These are phyloP conservation scores for Zygothrica quintamaculata DNA, from an alignment of 2,888 invertebrate species.

Conservation along the genomic window DNA sequence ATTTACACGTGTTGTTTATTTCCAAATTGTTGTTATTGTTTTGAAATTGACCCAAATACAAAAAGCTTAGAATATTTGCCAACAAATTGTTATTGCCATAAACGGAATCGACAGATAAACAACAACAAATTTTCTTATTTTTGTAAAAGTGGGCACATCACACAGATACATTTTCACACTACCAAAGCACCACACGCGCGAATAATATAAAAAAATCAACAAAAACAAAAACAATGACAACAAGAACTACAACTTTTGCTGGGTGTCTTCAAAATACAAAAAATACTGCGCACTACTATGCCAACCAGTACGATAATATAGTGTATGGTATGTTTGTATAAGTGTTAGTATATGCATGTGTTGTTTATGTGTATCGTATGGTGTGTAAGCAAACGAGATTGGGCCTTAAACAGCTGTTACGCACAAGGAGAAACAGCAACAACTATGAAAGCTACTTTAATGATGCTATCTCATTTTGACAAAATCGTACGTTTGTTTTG, in stretches of 20 bases:
- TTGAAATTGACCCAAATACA: slow-evolving; percentile 29
- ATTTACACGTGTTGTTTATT: slow-evolving; percentile 21
- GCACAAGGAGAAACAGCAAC: slow-evolving; percentile 36
- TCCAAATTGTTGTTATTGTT: slow-evolving; percentile 19
- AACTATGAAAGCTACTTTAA: slow-evolving; percentile 44
- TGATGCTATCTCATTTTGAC: slow-evolving; percentile 75
- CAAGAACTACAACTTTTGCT: slow-evolving; percentile 43
- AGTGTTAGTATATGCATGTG: slow-evolving; percentile 11
- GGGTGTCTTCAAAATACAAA: slow-evolving; percentile 27
- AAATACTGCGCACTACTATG: slow-evolving; percentile 62
- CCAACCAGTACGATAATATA: no score
- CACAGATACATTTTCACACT: slow-evolving; percentile 7
- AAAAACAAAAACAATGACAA: slow-evolving; percentile 43
- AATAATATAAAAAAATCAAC: slow-evolving; percentile 29
- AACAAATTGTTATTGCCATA: slow-evolving; percentile 62
- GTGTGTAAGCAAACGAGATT: slow-evolving; percentile 16
- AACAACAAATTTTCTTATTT: slow-evolving; percentile 48
- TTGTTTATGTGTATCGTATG: no score
- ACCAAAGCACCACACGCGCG: slow-evolving; percentile 45
- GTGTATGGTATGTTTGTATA: slow-evolving; percentile 26
- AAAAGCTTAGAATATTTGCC: slow-evolving; percentile 47
- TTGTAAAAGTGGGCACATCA: slow-evolving; percentile 71
- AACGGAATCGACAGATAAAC: slow-evolving; percentile 52
- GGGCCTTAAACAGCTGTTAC: slow-evolving; percentile 71
- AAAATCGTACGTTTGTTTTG: slow-evolving; percentile 83